Percentiles rank a stretch among this genome's conserved stretches.
These are phyloP conservation scores for Pseudochaenichthys georgianus DNA, from an alignment of 2,797 vertebrate genomes.

Conservation along the genomic window DNA sequence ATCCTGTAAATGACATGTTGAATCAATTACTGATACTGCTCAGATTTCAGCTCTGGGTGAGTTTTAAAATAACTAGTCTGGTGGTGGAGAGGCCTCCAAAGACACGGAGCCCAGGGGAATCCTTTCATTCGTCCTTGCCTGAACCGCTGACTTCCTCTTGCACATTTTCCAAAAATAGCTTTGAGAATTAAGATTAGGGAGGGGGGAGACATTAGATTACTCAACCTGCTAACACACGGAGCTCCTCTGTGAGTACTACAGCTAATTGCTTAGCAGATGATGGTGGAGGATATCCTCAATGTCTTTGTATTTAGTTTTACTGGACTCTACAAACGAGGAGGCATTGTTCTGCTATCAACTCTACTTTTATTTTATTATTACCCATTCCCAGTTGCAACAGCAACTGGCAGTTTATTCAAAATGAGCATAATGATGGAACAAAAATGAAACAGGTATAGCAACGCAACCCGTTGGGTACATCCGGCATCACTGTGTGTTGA, in stretches of 20 bases:
- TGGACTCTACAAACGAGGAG: neutral
- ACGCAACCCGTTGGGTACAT: neutral
- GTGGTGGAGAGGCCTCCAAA: slow-evolving; percentile 41
- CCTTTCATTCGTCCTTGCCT: slow-evolving; percentile 67
- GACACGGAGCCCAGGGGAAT: slow-evolving; percentile 49
- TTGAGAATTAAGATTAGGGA: slow-evolving; percentile 13
- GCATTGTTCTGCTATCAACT: slow-evolving; percentile 4
- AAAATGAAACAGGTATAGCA: neutral
- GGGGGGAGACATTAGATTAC: slow-evolving; percentile 22
- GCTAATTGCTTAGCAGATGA: slow-evolving; percentile 46
- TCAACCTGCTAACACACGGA: slow-evolving; percentile 46
- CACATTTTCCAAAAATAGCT: slow-evolving; percentile 61
- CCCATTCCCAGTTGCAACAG: neutral
- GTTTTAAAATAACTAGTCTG: slow-evolving; percentile 49
- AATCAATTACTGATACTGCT: slow-evolving; percentile 51
- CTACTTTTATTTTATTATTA: neutral
- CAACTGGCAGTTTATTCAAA: neutral
- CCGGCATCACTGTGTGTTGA: neutral
- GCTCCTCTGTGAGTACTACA: slow-evolving; percentile 28
- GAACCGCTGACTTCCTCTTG: slow-evolving; percentile 39
- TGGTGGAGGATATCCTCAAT: slow-evolving; percentile 15
- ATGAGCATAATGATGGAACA: slow-evolving; percentile 15
- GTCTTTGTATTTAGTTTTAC: slow-evolving; percentile 20
- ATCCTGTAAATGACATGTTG: slow-evolving; percentile 20
- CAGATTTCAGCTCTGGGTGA: slow-evolving; percentile 21